phyloP scores from a whole-genome alignment of 2,797 vertebrate genomes.

The Pelobates cultripes region DNA sequence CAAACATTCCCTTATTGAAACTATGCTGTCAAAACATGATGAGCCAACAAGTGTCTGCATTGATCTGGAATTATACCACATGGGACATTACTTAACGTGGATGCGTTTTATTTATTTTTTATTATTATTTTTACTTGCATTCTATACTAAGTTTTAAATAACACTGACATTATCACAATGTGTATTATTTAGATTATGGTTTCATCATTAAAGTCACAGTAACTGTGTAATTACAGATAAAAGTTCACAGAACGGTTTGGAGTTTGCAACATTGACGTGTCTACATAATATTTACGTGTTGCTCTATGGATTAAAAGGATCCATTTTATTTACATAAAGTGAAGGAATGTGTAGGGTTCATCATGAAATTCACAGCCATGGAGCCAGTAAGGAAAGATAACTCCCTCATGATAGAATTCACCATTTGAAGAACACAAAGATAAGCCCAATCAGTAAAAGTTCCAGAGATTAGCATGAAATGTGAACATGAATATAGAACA shows the following conservation, averaged over 20 bases:
- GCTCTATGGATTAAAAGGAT: slow-evolving; percentile 30
- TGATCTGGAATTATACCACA: too few relatives aligned
- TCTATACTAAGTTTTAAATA: too few relatives aligned
- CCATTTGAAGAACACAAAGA: slow-evolving; percentile 32
- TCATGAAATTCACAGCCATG: slow-evolving; percentile 34
- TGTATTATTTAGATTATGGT: too few relatives aligned
- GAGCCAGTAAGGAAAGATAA: slow-evolving; percentile 8
- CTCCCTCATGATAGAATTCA: slow-evolving; percentile 43
- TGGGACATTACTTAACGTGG: too few relatives aligned
- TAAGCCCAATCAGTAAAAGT: slow-evolving; percentile 31
- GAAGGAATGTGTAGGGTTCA: slow-evolving; percentile 45
- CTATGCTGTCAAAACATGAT: neutral
- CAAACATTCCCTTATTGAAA: neutral
- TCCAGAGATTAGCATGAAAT: slow-evolving; percentile 37
- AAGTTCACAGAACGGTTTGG: too few relatives aligned
- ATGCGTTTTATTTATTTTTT: too few relatives aligned
- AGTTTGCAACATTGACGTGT: too few relatives aligned
- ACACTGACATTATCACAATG: too few relatives aligned
- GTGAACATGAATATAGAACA: slow-evolving; percentile 7
- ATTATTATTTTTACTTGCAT: too few relatives aligned
- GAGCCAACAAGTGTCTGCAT: too few relatives aligned
- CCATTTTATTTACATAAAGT: slow-evolving; percentile 31
- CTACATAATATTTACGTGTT: slow-evolving; percentile 25
- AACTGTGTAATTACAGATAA: too few relatives aligned
- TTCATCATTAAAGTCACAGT: too few relatives aligned